Evolutionary conservation across 1,140 invertebrate species (phyloP).

Genomic region (Copidosoma floridanum): DNA sequence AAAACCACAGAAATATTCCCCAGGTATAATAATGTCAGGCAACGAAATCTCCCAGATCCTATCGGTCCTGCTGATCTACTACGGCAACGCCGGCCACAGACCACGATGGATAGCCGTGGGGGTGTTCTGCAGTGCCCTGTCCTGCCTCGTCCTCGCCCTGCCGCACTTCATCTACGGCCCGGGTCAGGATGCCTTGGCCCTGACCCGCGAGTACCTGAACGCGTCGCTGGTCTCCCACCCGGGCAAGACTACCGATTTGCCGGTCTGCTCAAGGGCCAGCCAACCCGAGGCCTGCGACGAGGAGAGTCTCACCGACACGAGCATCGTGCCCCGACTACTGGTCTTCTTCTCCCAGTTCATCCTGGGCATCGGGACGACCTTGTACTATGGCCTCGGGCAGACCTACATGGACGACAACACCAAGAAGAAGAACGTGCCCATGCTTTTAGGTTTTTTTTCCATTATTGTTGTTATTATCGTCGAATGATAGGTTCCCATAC

Average conservation of each 20-base stretch:
- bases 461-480: too few relatives aligned
- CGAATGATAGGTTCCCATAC: too few relatives aligned
- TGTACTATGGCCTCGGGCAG: slow-evolving; percentile 68
- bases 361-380: slow-evolving; percentile 67
- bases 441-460: slow-evolving; percentile 64
- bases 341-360: slow-evolving; percentile 71
- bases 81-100: slow-evolving; percentile 62
- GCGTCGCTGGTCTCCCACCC: slow-evolving; percentile 33
- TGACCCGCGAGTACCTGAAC: slow-evolving; percentile 55
- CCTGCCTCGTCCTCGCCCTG: slow-evolving; percentile 64
- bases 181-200: slow-evolving; percentile 56
- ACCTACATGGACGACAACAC: slow-evolving; percentile 72
- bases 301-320: slow-evolving; percentile 49
- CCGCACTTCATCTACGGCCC: slow-evolving; percentile 71
- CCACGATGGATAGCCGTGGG: slow-evolving; percentile 68
- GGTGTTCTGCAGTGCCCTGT: slow-evolving; percentile 62
- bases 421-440: slow-evolving; percentile 66
- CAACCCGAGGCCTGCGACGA: slow-evolving; percentile 52
- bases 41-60: slow-evolving; percentile 72
- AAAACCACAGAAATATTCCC: too few relatives aligned
- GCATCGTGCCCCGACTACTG: slow-evolving; percentile 60
- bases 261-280: slow-evolving; percentile 35
- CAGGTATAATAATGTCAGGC: slow-evolving; percentile 68
- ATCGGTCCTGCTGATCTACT: slow-evolving; percentile 61
- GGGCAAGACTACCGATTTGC: slow-evolving; percentile 27